Conservation (phyloP, 2,888 invertebrate species). For the Drosophila leonis region DNA sequence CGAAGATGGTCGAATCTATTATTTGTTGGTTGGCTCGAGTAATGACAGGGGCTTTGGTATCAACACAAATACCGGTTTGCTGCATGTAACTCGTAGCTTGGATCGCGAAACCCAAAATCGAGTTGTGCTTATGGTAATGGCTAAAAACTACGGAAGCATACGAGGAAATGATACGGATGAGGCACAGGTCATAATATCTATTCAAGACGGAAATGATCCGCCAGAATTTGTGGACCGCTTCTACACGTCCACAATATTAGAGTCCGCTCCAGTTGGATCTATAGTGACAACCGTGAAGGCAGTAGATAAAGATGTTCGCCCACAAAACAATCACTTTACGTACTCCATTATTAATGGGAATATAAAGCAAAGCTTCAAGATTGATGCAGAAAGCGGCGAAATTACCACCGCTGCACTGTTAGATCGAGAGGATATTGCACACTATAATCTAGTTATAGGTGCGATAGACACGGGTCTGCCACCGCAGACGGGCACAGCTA, state of each 20-base stretch:
- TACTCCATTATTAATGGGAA: constrained; percentile 95
- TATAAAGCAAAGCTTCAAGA: constrained; percentile 92
- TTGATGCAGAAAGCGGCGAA: constrained; percentile 94
- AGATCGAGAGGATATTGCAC: constrained; percentile 92
- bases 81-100: constrained; percentile 92
- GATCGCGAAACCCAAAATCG: constrained; percentile 95
- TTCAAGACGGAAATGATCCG: constrained; percentile 98
- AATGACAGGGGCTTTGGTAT: constrained; percentile 96
- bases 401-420: constrained; percentile 91
- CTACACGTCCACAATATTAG: constrained; percentile 93
- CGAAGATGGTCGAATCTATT: constrained; percentile 94
- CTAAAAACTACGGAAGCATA: constrained; percentile 97
- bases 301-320: constrained; percentile 95
- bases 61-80: constrained; percentile 92
- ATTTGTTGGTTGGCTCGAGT: constrained; percentile 96
- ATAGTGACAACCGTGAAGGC: constrained; percentile 93
- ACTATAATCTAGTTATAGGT: constrained; percentile 92
- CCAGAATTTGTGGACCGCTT: constrained; percentile 93
- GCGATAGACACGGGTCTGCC: constrained; percentile 96
- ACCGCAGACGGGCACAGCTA: constrained; percentile 96
- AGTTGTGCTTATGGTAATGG: constrained; percentile 95
- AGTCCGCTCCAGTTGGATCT: constrained; percentile 91
- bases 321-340: constrained; percentile 96
- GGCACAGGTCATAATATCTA: constrained; percentile 96
- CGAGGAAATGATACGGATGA: constrained; percentile 97